Conservation (phyloP, 2,113 vertebrate species). For the Echinops telfairi region DNA sequence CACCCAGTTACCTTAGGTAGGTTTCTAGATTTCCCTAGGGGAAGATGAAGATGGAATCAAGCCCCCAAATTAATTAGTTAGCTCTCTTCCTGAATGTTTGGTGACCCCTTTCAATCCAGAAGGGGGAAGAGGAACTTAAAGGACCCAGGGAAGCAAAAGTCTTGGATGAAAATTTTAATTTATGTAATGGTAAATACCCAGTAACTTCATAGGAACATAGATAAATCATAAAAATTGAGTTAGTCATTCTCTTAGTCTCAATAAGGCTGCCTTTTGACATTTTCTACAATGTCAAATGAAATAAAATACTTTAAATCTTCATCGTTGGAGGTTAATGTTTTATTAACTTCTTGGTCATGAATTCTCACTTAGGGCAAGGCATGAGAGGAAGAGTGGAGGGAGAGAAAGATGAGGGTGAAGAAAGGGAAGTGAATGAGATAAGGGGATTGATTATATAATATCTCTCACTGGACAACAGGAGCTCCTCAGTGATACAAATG, state of each 20-base stretch:
- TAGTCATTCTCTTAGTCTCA: conserved; percentile 17
- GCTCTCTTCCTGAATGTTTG: not conserved
- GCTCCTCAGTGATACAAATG: not conserved
- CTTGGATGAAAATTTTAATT: conserved; percentile 39
- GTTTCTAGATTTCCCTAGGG: not conserved
- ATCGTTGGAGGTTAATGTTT: conserved; percentile 4
- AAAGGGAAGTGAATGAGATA: not conserved
- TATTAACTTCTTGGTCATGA: not conserved
- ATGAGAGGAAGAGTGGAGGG: not conserved
- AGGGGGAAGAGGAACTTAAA: rapidly evolving
- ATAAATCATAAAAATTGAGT: conserved; percentile 38
- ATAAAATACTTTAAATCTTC: conserved; percentile 11
- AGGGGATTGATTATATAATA: not conserved
- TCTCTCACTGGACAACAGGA: too few species aligned
- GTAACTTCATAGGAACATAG: not conserved
- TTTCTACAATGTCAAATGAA: conserved; percentile 8
- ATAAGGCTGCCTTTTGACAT: not conserved
- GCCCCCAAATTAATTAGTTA: conserved; percentile 24
- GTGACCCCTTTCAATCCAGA: not conserved
- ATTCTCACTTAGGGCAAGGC: not conserved
- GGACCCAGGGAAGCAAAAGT: not conserved
- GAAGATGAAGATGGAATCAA: not conserved
- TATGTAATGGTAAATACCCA: conserved; percentile 49
- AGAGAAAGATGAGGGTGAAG: not conserved
- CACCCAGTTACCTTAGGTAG: not conserved